Base-by-base conservation (phyloP, 2,888 invertebrate genomes). In the Ophion slaviceki region DNA sequence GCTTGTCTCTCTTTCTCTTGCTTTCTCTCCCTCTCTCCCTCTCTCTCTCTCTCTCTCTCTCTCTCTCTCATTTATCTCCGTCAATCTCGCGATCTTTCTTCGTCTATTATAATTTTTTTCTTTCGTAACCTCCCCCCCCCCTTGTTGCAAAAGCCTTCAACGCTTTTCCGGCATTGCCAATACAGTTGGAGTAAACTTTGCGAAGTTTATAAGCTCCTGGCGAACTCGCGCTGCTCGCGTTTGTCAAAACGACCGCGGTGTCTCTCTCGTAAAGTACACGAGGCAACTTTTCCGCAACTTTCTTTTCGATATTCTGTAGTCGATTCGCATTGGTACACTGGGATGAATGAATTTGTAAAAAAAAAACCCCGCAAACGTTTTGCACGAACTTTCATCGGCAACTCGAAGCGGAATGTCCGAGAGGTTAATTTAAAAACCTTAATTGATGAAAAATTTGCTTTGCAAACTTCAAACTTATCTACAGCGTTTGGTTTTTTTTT, bases 281-380 rank as follows among this genome's bases (percentile, higher is more conserved):
- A 40, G 36, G 32, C n/a, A 76, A 53, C 82, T 71, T 80, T 81
- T 67, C 68, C 68, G 53, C 40, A 80, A 86, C 74, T 83, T 86
- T 86, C 86, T 75, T 86, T 83, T 76, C 24, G 57, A 76, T 80
- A 64, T 45, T 71, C 24, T 59, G 62, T 68, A 57, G 76, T 74
- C 80, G 68, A 66, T 83, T 78, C 71, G 47, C 14, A 79, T 81
- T 70, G 20, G 53, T 10, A n/a, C 62, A 40, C 28, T 36, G 2
- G 45, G n/a, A 17, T 32, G 28, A 14, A 11, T 53, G 5, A 62
- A 36, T 40, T 24, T 71, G 2, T 40, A 10, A 2, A 5, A 3
- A 53, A 53, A 53, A 53, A 40, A 40, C 1, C 40, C 40, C 6
- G 3, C 40, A 40, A 40, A 40, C 8, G 40, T 8, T 40, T 40